Evolutionary conservation across 1,140 invertebrate genomes (phyloP), one percentile per base, ranked within the genome.

Genomic region (Zaprionus nigranus): DNA sequence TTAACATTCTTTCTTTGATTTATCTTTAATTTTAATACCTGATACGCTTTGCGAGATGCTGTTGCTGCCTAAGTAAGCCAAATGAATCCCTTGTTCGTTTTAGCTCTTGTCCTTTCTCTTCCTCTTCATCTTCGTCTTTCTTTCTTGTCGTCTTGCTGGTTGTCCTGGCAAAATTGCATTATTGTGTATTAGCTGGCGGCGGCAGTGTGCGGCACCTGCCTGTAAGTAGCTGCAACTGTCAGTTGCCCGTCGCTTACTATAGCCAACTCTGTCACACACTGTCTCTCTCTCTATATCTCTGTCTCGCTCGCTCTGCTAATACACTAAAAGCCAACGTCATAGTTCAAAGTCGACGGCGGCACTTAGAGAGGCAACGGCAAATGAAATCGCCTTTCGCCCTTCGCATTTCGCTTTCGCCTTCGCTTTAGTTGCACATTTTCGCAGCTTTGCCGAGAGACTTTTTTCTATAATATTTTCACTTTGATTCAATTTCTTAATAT

Each of bases 401-500:
- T 30, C 24, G 1, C 46, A 28, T 2, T 40, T 26, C 7, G 30
- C 30, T 36, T 5, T 38, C 34, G 3, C 5, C 28, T 30, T 54
- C 9, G 12, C 53, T 54, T 30, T 46, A n/a, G 53, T 28, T 75
- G 46, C 46, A 22, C 20, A 43, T 22, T 60, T 73, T 38, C n/a
- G 7, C 13, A 56, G 13, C 11, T 64, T 46, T 13, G 49, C 36
- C 61, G 73, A 67, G 49, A 64, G 49, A 51, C 64, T 74, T 80
- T 60, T 79, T 78, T 51, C 36, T 87, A 76, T 78, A 82, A 86
- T 78, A 86, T 88, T 90, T 88, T 78, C 66, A 90, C 81, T 82
- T 90, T 88, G 85, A 88, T 88, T 88, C 82, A 88, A 88, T 85
- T 90, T 88, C 85, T 88, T 90, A 90, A 88, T 90, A 88, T 79